phyloP scores from a whole-genome alignment of 1,140 invertebrate species.

The Lepidurus packardi region DNA sequence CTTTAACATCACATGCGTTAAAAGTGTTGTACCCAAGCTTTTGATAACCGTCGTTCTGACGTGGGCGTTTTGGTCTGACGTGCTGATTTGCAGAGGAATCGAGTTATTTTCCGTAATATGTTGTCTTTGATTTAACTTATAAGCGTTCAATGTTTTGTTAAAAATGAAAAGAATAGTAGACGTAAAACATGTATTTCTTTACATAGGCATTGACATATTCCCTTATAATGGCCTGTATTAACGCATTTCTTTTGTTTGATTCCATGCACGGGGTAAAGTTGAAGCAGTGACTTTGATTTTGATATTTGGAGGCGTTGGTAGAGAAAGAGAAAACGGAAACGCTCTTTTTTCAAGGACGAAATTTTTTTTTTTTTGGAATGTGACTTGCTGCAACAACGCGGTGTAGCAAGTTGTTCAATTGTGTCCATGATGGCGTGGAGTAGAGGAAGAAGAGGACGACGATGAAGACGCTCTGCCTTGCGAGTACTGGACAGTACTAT shows the following conservation, averaged over 20 bases:
- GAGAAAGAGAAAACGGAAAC: neutral
- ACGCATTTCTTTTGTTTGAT: neutral
- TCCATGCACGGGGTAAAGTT: neutral
- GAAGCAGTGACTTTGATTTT: constrained; percentile 1
- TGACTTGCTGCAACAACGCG: neutral
- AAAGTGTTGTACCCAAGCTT: too few relatives aligned
- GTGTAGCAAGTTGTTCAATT: neutral
- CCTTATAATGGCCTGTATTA: neutral
- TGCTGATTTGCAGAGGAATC: too few relatives aligned
- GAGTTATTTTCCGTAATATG: too few relatives aligned
- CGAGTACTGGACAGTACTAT: constrained; percentile 3
- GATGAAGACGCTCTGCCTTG: constrained; percentile 7
- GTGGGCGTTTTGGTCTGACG: too few relatives aligned
- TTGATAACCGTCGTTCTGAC: too few relatives aligned
- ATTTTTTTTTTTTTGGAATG: neutral
- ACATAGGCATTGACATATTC: neutral
- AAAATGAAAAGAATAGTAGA: neutral
- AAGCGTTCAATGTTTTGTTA: neutral
- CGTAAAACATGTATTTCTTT: neutral
- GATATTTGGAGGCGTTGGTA: neutral
- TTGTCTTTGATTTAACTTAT: neutral
- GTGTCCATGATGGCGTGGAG: neutral
- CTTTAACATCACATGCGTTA: too few relatives aligned
- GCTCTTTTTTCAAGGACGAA: neutral
- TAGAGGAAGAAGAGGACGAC: neutral